Evolutionary conservation across 2,113 vertebrate species (phyloP).

Genomic region (Gadus chalcogrammus): DNA sequence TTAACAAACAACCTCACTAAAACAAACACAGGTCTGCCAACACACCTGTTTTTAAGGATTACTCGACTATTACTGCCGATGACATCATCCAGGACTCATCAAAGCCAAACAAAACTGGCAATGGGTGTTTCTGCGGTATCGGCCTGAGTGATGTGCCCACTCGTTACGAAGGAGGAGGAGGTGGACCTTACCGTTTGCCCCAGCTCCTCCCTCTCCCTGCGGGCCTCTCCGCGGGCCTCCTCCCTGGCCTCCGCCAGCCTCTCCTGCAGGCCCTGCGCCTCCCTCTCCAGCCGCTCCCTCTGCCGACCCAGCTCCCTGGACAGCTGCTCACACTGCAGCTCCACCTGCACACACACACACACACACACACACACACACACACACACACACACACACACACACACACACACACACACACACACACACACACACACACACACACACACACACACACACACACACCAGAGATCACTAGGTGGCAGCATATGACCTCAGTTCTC

Average conservation of each 20-base stretch:
- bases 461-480: too few species aligned
- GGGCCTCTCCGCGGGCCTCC: slow-evolving; percentile 68
- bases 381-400: too few species aligned
- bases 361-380: background rate
- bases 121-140: too few species aligned
- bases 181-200: slow-evolving; percentile 69
- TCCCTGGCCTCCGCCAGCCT: slow-evolving; percentile 78
- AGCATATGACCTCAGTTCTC: too few species aligned
- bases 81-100: too few species aligned
- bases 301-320: slow-evolving; percentile 79
- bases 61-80: too few species aligned
- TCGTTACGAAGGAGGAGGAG: background rate
- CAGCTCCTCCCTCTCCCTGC: slow-evolving; percentile 78
- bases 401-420: background rate
- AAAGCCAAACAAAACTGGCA: too few species aligned
- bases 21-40: background rate
- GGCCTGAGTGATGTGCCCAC: too few species aligned
- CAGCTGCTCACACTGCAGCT: slow-evolving; percentile 84
- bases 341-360: slow-evolving; percentile 66
- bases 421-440: slow-evolving; percentile 1
- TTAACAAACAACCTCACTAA: background rate
- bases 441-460: background rate
- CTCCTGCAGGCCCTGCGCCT: slow-evolving; percentile 71
- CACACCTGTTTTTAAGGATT: background rate
- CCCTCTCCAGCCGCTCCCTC: slow-evolving; percentile 76